Evolutionary conservation across 2,888 invertebrate species (phyloP), one percentile per base, ranked within the genome.

Genomic region (Anagyrus pseudococci): DNA sequence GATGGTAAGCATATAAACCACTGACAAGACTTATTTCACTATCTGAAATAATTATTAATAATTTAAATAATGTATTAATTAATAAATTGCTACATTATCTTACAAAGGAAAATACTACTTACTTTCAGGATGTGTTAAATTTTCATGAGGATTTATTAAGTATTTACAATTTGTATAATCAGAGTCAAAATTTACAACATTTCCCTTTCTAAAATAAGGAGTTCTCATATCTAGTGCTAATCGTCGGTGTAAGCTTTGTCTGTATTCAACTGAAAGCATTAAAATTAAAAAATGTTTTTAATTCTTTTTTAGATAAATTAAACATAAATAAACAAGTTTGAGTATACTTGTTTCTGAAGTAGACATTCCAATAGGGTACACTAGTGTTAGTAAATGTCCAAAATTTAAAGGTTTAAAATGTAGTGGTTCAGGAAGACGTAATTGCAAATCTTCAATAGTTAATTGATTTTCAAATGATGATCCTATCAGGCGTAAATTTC

Each of bases 1-100:
- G 99, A 78, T 96, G 92, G 82, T 99, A 99, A 19, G 89, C 85
- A 77, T 99, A 99, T 67, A 88, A 85, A 1, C 99, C 99, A 67
- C 89, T 85, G 2, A 98, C 89, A 29, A 90, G 67, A 44, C 82
- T 83, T 6, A 62, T 47, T 47, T 62, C 29, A 29, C n/a, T 3
- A 44, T 64, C 68, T 65, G 58, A 17, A n/a, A n/a, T 19, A 44
- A 64, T 37, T 20, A n/a, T 25, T 13, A 50, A 66, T 29, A 63
- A 52, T 47, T 22, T 43, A 17, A 50, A 53, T 15, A n/a, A n/a
- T n/a, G n/a, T n/a, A n/a, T n/a, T n/a, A n/a, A n/a, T 17, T 25
- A 8, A 20, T 1, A 49, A 44, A 29, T 41, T 29, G n/a, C 19
- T 8, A 29, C 13, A 33, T 19, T 54, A 61, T 64, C 47, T 48